These are phyloP conservation scores for Casuarius casuarius DNA, from an alignment of 2,113 vertebrate species.

Conservation along the genomic window DNA sequence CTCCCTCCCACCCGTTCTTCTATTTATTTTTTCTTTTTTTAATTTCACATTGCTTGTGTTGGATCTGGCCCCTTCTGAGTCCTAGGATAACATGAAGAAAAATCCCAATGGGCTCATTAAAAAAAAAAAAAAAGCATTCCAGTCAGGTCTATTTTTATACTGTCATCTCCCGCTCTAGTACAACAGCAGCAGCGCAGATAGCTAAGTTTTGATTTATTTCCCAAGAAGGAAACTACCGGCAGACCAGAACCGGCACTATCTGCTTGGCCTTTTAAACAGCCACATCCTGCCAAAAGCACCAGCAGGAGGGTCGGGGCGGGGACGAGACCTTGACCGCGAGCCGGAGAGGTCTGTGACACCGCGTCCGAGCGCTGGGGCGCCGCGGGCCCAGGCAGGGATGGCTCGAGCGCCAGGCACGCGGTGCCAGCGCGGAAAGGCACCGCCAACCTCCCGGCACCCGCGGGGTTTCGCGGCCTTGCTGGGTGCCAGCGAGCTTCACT, in stretches of 20 bases:
- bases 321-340: not conserved
- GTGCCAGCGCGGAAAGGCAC: not conserved
- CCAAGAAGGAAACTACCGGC: not conserved
- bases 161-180: not conserved
- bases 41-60: not conserved
- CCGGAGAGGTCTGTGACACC: not conserved
- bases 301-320: no score
- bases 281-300: not conserved
- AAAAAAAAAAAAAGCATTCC: not conserved
- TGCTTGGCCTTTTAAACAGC: not conserved
- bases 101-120: fast-evolving
- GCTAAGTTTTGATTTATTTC: not conserved
- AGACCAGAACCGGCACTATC: not conserved
- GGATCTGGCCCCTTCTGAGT: not conserved
- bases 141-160: not conserved
- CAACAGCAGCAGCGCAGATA: fast-evolving
- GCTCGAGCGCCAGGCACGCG: not conserved
- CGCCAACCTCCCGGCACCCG: no score
- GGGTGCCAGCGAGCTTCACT: not conserved
- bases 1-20: not conserved
- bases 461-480: no score
- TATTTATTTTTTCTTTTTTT: not conserved
- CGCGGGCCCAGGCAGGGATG: not conserved
- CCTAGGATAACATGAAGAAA: not conserved
- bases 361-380: not conserved